phyloP scores from a whole-genome alignment of 2,888 invertebrate genomes.

The Octonoba sinensis region DNA sequence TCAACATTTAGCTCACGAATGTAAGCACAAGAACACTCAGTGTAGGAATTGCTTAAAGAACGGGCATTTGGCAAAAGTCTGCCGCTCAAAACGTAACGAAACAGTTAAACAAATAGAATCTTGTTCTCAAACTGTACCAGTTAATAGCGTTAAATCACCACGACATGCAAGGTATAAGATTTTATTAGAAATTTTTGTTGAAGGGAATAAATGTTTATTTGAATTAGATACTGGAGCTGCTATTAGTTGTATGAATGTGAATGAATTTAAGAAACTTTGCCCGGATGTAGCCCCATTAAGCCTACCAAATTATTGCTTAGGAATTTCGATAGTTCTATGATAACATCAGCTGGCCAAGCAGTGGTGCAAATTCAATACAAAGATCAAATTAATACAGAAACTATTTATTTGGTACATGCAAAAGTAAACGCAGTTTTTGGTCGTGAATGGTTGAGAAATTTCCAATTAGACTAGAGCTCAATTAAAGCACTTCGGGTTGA shows the following conservation, averaged over 20 bases:
- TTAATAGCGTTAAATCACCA: slow-evolving; percentile 49
- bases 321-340: slow-evolving; percentile 46
- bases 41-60: slow-evolving; percentile 47
- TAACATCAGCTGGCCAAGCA: slow-evolving; percentile 51
- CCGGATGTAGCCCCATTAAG: slow-evolving; percentile 50
- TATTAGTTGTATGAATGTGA: slow-evolving; percentile 42
- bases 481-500: slow-evolving; percentile 39
- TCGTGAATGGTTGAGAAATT: slow-evolving; percentile 49
- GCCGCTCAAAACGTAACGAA: slow-evolving; percentile 46
- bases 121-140: slow-evolving; percentile 47
- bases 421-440: slow-evolving; percentile 48
- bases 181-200: slow-evolving; percentile 47
- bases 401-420: slow-evolving; percentile 44
- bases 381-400: slow-evolving; percentile 41
- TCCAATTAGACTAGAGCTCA: slow-evolving; percentile 45
- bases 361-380: slow-evolving; percentile 46
- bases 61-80: slow-evolving; percentile 50
- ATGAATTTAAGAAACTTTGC: slow-evolving; percentile 46
- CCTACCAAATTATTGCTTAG: slow-evolving; percentile 47
- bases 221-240: slow-evolving; percentile 49
- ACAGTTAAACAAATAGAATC: slow-evolving; percentile 51
- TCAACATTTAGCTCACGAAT: slow-evolving; percentile 47
- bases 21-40: slow-evolving; percentile 49
- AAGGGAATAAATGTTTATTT: slow-evolving; percentile 43
- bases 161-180: slow-evolving; percentile 49